Evolutionary conservation across 2,113 vertebrate genomes (phyloP).

Genomic region (Cercopithecus mona): DNA sequence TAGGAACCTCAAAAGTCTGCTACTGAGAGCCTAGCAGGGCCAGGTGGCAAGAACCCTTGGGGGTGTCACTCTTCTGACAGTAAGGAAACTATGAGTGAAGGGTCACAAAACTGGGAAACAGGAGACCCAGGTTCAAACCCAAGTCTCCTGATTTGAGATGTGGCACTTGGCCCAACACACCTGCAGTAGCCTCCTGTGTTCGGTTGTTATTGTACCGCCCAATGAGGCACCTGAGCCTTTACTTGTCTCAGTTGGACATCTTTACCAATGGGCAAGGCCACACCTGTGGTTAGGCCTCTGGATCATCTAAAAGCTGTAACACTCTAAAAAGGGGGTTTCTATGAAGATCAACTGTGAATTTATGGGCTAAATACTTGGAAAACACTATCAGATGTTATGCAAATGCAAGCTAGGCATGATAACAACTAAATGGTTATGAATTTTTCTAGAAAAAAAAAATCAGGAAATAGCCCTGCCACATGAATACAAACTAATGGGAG

Average conservation of each 20-base stretch:
- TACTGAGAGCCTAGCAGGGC: background rate
- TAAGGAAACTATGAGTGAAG: background rate
- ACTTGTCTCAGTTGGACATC: background rate
- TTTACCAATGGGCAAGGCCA: background rate
- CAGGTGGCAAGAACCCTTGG: background rate
- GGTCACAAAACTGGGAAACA: background rate
- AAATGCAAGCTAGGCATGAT: background rate
- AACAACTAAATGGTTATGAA: background rate
- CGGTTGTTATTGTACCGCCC: background rate
- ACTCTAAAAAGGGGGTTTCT: background rate
- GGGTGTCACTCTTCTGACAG: background rate
- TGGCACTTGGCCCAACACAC: background rate
- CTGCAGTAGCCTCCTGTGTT: background rate
- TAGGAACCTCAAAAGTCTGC: background rate
- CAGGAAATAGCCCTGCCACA: background rate
- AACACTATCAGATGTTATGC: background rate
- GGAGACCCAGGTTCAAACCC: background rate
- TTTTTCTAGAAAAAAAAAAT: background rate
- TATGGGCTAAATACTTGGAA: background rate
- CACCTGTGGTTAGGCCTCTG: background rate
- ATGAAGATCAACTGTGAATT: background rate
- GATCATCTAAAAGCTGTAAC: background rate
- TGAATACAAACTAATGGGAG: background rate
- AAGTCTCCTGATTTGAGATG: background rate
- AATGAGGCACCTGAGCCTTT: background rate